These are phyloP conservation scores for Ennomos erosarius DNA, from an alignment of 2,888 invertebrate species.

Conservation along the genomic window DNA sequence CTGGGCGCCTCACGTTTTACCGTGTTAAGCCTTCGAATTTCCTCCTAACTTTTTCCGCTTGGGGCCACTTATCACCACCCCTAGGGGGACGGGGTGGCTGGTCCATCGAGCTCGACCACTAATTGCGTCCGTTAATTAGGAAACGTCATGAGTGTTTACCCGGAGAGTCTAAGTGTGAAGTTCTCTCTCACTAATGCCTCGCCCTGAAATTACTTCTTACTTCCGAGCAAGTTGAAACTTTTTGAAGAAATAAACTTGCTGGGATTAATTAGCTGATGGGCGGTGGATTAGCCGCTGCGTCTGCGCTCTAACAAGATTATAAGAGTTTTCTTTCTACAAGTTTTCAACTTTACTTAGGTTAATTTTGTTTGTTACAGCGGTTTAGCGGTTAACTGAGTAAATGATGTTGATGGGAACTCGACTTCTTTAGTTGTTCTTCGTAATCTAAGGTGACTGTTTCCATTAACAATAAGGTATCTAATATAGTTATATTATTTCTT, in stretches of 20 bases:
- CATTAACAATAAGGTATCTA: neutral
- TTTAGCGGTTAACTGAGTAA: slow-evolving; percentile 48
- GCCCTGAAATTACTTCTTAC: slow-evolving; percentile 84
- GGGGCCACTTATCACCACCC: slow-evolving; percentile 76
- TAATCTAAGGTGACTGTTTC: slow-evolving; percentile 24
- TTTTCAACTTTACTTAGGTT: slow-evolving; percentile 79
- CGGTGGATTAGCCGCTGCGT: slow-evolving; percentile 77
- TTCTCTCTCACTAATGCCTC: slow-evolving; percentile 76
- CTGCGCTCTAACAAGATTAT: slow-evolving; percentile 82
- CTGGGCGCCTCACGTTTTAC: slow-evolving; percentile 60
- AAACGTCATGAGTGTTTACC: slow-evolving; percentile 86
- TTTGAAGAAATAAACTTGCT: slow-evolving; percentile 81
- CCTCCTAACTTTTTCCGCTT: slow-evolving; percentile 79
- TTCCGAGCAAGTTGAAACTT: slow-evolving; percentile 80
- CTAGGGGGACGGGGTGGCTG: slow-evolving; percentile 39
- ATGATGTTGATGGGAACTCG: slow-evolving; percentile 37
- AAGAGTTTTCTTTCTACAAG: slow-evolving; percentile 79
- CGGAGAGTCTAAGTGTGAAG: slow-evolving; percentile 83
- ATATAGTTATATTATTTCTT: too few species aligned
- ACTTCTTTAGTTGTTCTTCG: slow-evolving; percentile 28
- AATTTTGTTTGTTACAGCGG: slow-evolving; percentile 73
- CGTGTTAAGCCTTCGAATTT: slow-evolving; percentile 77
- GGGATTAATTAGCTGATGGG: slow-evolving; percentile 85
- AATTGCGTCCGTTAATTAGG: slow-evolving; percentile 86
- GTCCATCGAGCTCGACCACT: slow-evolving; percentile 80